phyloP scores from a whole-genome alignment of 2,113 vertebrate species.

The Nibea coibor region DNA sequence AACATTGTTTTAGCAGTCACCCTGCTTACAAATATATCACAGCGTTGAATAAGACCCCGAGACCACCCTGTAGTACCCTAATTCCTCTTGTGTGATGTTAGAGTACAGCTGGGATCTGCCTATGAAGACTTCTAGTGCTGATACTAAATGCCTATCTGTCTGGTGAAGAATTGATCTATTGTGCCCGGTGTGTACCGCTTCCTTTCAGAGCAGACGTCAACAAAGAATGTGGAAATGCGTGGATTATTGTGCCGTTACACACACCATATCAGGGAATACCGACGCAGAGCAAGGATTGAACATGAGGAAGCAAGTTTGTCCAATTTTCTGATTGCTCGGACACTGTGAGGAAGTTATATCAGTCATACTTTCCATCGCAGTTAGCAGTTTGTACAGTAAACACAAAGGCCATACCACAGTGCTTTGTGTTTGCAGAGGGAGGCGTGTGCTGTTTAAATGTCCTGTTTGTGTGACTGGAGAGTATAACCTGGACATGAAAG shows the following conservation, averaged over 20 bases:
- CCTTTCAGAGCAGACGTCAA: background rate
- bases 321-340: slow-evolving; percentile 48
- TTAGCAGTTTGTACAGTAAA: slow-evolving; percentile 54
- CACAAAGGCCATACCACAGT: slow-evolving; percentile 5
- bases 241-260: slow-evolving; percentile 11
- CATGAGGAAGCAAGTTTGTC: slow-evolving; percentile 61
- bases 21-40: background rate
- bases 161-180: background rate
- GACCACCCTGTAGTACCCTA: background rate
- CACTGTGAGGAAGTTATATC: slow-evolving; percentile 64
- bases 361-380: slow-evolving; percentile 69
- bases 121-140: background rate
- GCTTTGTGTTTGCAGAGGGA: slow-evolving; percentile 59
- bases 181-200: background rate
- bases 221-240: slow-evolving; percentile 36
- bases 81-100: background rate
- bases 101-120: background rate
- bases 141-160: slow-evolving; percentile 5
- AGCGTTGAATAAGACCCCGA: background rate
- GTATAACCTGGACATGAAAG: slow-evolving; percentile 32
- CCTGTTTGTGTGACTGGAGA: slow-evolving; percentile 53
- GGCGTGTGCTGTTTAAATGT: slow-evolving; percentile 59
- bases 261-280: slow-evolving; percentile 16
- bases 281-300: slow-evolving; percentile 42
- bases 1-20: background rate